Conservation (phyloP, 1,140 invertebrate genomes). For the Heliconius hewitsoni region DNA sequence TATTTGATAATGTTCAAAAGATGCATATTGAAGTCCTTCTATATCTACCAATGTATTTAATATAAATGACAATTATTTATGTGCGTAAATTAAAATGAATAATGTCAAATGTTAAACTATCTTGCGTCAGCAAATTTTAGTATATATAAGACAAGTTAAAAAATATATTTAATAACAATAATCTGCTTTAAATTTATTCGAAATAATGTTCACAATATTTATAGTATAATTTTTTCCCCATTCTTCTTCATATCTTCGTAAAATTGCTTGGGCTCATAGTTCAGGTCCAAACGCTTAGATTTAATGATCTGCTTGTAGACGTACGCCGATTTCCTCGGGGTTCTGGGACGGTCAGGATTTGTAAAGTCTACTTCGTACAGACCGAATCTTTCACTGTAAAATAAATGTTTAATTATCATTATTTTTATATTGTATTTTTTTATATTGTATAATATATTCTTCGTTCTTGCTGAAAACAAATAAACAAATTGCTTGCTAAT, state of each 20-base stretch:
- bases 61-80: no score
- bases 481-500: no score
- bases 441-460: no score
- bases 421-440: neutral
- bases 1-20: no score
- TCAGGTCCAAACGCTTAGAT: conserved; percentile 71
- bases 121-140: neutral
- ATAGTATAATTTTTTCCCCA: neutral
- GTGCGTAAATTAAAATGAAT: no score
- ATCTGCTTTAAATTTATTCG: neutral
- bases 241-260: neutral
- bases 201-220: neutral
- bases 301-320: conserved; percentile 83
- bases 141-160: neutral
- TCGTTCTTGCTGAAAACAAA: no score
- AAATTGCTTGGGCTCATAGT: conserved; percentile 50
- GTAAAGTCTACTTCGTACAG: conserved; percentile 88
- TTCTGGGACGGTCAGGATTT: conserved; percentile 83
- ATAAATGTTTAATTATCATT: conserved; percentile 29
- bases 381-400: conserved; percentile 86
- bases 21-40: no score
- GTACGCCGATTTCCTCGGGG: conserved; percentile 85
- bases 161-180: neutral
- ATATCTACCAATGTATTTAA: no score
- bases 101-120: no score